Conservation (phyloP, 2,888 invertebrate species). For the Cepaea hortensis region DNA sequence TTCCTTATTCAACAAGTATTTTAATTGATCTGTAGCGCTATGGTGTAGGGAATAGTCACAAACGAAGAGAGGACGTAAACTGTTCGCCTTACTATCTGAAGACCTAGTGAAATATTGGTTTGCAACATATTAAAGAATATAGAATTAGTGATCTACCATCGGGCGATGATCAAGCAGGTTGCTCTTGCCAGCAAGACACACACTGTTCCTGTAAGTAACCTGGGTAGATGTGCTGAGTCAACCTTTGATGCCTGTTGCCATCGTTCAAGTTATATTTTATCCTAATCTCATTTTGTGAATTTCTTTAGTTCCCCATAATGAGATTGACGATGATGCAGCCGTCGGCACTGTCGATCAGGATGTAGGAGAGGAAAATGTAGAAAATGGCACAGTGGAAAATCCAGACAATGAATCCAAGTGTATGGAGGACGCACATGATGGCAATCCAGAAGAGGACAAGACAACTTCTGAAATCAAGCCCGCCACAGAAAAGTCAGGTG, state of each 20-base stretch:
- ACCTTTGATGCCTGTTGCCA: conserved; percentile 38
- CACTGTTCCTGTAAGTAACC: conserved; percentile 41
- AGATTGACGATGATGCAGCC: conserved; percentile 28
- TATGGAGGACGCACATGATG: conserved; percentile 15
- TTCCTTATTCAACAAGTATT: no score
- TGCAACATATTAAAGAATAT: not conserved
- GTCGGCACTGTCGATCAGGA: conserved; percentile 31
- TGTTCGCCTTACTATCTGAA: not conserved
- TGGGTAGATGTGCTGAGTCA: conserved; percentile 35
- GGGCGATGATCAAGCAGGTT: not conserved
- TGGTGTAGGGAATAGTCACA: not conserved
- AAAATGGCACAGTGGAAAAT: conserved; percentile 30
- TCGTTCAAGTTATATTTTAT: conserved; percentile 42
- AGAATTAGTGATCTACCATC: not conserved
- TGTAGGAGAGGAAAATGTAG: conserved; percentile 15
- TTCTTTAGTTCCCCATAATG: conserved; percentile 48
- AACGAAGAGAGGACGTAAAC: not conserved
- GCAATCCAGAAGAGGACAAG: not conserved
- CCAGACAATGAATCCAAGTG: conserved; percentile 31
- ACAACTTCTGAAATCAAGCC: not conserved
- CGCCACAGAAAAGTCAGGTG: not conserved
- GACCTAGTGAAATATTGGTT: conserved; percentile 10
- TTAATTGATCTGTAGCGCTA: no score
- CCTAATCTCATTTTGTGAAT: conserved; percentile 49
- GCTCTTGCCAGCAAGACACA: conserved; percentile 8